Percentiles rank a stretch among this genome's conserved stretches.
These are phyloP conservation scores for Hermetia illucens DNA, from an alignment of 1,140 invertebrate genomes.

Conservation along the genomic window DNA sequence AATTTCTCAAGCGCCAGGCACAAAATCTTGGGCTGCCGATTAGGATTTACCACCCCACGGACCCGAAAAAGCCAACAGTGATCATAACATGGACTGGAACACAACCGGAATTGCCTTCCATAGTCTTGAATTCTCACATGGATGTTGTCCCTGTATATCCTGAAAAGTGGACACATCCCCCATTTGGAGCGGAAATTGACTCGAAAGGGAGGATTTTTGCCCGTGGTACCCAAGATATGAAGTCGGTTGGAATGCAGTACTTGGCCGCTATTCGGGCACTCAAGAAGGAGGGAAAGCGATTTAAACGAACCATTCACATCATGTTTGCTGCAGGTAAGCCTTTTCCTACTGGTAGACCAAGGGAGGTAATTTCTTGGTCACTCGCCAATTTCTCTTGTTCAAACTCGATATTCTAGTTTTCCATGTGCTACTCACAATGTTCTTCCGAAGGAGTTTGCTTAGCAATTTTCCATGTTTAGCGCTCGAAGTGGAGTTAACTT, in stretches of 20 bases:
- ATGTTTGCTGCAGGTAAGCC: slow-evolving; percentile 74
- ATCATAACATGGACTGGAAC: slow-evolving; percentile 60
- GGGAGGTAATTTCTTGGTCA: too few species aligned
- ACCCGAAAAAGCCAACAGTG: slow-evolving; percentile 47
- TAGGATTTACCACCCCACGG: slow-evolving; percentile 29
- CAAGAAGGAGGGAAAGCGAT: slow-evolving; percentile 37
- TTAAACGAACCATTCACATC: slow-evolving; percentile 54
- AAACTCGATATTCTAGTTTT: too few species aligned
- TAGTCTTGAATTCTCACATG: slow-evolving; percentile 74
- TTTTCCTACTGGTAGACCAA: too few species aligned
- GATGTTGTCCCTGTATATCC: slow-evolving; percentile 74
- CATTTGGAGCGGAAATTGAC: slow-evolving; percentile 59
- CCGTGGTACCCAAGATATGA: slow-evolving; percentile 57
- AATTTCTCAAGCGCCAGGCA: slow-evolving; percentile 51
- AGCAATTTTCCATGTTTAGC: too few species aligned
- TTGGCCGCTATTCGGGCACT: slow-evolving; percentile 58
- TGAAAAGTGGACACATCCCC: slow-evolving; percentile 44
- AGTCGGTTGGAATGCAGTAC: slow-evolving; percentile 25
- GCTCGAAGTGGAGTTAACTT: too few species aligned
- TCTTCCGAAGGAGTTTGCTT: too few species aligned
- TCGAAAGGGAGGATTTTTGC: slow-evolving; percentile 66
- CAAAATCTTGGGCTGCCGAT: slow-evolving; percentile 41
- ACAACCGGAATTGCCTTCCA: slow-evolving; percentile 44
- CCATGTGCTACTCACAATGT: too few species aligned
- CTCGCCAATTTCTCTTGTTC: too few species aligned